Evolutionary conservation across 2,797 vertebrate genomes (phyloP).

Genomic region (Cheirogaleus major): DNA sequence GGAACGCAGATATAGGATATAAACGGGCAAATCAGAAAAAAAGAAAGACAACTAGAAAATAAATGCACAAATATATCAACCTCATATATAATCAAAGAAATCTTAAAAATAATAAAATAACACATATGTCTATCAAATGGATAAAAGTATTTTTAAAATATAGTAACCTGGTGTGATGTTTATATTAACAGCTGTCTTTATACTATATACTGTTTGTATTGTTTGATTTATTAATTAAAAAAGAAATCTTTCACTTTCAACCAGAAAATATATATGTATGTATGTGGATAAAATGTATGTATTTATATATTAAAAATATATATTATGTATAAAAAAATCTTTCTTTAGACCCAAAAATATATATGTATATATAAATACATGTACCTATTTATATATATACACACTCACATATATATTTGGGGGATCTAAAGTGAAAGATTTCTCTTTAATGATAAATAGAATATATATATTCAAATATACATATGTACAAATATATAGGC

Average conservation of each 20-base stretch:
- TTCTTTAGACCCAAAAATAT: not conserved
- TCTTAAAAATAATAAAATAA: not conserved
- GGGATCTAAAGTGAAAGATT: not conserved
- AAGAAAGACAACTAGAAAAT: constrained; percentile 8
- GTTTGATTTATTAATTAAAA: constrained; percentile 18
- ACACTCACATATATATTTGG: not conserved
- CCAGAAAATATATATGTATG: not conserved
- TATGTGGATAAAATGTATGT: not conserved
- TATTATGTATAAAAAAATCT: not conserved
- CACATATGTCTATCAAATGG: not conserved
- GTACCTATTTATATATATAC: not conserved
- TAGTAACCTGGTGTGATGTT: not conserved
- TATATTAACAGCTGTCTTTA: not conserved
- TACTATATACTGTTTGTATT: not conserved
- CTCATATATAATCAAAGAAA: not conserved
- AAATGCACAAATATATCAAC: not conserved
- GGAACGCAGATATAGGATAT: not conserved
- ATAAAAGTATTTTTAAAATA: not conserved
- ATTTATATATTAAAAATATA: not conserved
- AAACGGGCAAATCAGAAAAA: not conserved
- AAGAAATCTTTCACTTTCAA: not conserved
- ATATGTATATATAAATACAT: not conserved
- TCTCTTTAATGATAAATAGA: not conserved
- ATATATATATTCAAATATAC: not conserved
- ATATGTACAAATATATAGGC: not conserved